phyloP scores from a whole-genome alignment of 2,888 invertebrate genomes.

The Epirrita christyi region DNA sequence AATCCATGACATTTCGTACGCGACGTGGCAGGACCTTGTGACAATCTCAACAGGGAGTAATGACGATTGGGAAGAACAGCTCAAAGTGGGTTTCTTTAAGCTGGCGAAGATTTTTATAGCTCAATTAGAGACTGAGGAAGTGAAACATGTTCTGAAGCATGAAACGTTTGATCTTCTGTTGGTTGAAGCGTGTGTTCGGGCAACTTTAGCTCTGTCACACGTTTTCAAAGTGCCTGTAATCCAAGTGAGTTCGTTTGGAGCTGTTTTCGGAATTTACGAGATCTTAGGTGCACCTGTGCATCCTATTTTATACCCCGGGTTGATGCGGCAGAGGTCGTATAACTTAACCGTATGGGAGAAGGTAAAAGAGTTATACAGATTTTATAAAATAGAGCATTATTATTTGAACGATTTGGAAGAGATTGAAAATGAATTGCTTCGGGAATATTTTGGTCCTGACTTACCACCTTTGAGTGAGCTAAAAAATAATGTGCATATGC shows the following conservation, averaged over 20 bases:
- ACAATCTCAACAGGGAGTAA: slow-evolving; percentile 6
- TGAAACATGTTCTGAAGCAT: slow-evolving; percentile 18
- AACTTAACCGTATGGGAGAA: slow-evolving; percentile 14
- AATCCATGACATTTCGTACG: slow-evolving; percentile 8
- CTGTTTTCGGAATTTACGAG: slow-evolving; percentile 5
- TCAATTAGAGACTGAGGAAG: slow-evolving; percentile 19
- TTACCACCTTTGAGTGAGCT: slow-evolving; percentile 36
- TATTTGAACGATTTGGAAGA: slow-evolving; percentile 5
- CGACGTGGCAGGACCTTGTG: slow-evolving; percentile 2
- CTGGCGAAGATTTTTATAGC: slow-evolving; percentile 12
- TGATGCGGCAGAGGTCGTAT: slow-evolving; percentile 24
- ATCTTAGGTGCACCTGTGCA: slow-evolving; percentile 39
- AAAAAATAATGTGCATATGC: slow-evolving; percentile 40
- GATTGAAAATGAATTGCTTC: slow-evolving; percentile 17
- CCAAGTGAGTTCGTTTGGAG: slow-evolving; percentile 49
- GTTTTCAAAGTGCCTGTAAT: slow-evolving; percentile 51
- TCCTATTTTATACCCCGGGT: slow-evolving; percentile 42
- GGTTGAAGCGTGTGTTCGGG: slow-evolving; percentile 44
- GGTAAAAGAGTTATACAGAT: slow-evolving; percentile 13
- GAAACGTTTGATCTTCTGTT: slow-evolving; percentile 49
- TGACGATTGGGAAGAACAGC: slow-evolving; percentile 7
- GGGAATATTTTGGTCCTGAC: slow-evolving; percentile 18
- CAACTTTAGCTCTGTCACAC: slow-evolving; percentile 43
- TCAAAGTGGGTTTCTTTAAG: neutral
- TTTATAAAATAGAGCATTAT: slow-evolving; percentile 13